Evolutionary conservation across 2,888 invertebrate genomes (phyloP), one percentile per base, ranked within the genome.

Genomic region (Cremastinae sp.): DNA sequence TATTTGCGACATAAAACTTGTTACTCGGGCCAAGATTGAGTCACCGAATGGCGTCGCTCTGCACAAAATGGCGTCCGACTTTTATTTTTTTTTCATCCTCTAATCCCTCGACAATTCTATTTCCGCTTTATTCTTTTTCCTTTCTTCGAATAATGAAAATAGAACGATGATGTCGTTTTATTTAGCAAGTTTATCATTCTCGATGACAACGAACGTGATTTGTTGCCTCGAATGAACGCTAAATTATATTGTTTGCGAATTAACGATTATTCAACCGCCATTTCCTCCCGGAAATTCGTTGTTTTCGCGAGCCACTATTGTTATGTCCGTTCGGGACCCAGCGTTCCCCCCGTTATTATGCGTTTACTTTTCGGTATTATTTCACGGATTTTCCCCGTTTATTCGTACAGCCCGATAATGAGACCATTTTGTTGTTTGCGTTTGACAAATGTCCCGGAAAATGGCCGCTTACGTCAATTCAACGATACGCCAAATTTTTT

Each of bases 241-340:
- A 36, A 45, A 68, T 56, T 56, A 56, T 49, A 49, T 68, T 8
- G 56, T 68, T 68, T 68, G 45, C 12, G 38, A 56, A 56, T 68
- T 56, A 56, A 20, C 56, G 45, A 68, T 56, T 56, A 56, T 68
- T 58, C 36, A 68, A 56, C 47, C 16, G 18, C 56, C 56, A 34
- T 68, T 54, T 16, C 22, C 54, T 16, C 18, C 56, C 36, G 47
- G 16, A 28, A 56, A 45, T 16, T 56, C 56, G 56, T 47, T 68
- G 56, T 68, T 68, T 45, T 68, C 28, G 28, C 47, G n/a, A 47
- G 12, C 34, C 20, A 28, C 36, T 3, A 56, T 56, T 68, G 56
- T 68, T 45, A 36, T 43, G 10, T 12, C 47, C 45, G 5, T 53
- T 28, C 36, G 18, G 0, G 36, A n/a, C n/a, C n/a, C n/a, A n/a